These are phyloP conservation scores for Tetragonula clypearis DNA, from an alignment of 1,140 invertebrate genomes.

Conservation along the genomic window DNA sequence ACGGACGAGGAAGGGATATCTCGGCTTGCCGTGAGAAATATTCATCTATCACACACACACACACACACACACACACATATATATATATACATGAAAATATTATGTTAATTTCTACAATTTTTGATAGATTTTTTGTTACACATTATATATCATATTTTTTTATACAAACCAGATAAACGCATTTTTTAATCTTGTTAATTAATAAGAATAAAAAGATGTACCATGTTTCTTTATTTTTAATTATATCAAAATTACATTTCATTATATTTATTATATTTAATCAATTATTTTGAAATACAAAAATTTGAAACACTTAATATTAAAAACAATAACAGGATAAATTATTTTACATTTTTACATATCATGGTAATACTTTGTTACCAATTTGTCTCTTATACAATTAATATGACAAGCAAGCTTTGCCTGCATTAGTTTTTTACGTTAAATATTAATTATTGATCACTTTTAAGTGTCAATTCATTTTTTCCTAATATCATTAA, in stretches of 20 bases:
- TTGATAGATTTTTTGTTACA: constrained; percentile 18
- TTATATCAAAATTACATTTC: neutral
- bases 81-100: neutral
- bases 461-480: constrained; percentile 35
- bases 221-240: neutral
- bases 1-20: too few species aligned
- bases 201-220: neutral
- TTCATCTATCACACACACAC: too few species aligned
- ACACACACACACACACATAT: too few species aligned
- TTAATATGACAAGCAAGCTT: neutral
- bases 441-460: neutral
- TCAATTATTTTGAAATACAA: neutral
- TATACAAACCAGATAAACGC: neutral
- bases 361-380: neutral
- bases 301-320: neutral
- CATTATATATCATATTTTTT: constrained; percentile 31
- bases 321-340: neutral
- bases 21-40: too few species aligned
- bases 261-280: neutral
- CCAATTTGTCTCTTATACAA: neutral
- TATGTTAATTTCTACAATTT: neutral
- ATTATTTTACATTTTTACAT: neutral
- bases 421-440: neutral
- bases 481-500: constrained; percentile 67
- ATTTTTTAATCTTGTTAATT: neutral